These are phyloP conservation scores for Brachypalpus laphriformis DNA, from an alignment of 2,888 invertebrate genomes.

Conservation along the genomic window DNA sequence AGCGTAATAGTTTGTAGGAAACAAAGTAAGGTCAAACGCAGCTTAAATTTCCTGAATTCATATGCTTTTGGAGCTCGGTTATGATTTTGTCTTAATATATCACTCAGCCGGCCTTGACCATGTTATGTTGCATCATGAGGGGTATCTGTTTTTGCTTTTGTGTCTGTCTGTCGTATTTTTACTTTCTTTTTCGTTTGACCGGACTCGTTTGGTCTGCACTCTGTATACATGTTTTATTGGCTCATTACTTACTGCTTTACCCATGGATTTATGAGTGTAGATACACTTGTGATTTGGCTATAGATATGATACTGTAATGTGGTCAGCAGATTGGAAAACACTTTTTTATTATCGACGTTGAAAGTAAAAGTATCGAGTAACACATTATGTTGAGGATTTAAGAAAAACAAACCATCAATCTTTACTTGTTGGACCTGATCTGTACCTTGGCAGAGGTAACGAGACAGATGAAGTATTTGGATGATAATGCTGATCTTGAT, in stretches of 20 bases:
- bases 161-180: neutral
- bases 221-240: neutral
- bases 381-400: neutral
- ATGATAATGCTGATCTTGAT: neutral
- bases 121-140: conserved; percentile 12
- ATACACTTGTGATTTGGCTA: conserved; percentile 2
- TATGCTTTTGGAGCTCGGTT: neutral
- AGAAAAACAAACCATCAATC: neutral
- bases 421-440: neutral
- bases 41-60: too few relatives aligned
- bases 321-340: conserved; percentile 9
- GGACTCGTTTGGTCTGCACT: conserved; percentile 15
- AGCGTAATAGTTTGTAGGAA: too few relatives aligned
- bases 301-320: conserved; percentile 7
- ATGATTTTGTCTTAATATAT: neutral
- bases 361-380: conserved; percentile 42
- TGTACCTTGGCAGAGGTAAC: too few relatives aligned
- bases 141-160: neutral
- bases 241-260: neutral
- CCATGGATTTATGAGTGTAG: neutral
- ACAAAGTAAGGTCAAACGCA: neutral
- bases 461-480: neutral
- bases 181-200: conserved; percentile 22
- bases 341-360: conserved; percentile 2
- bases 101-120: conserved; percentile 23